Base-by-base conservation (phyloP, 2,888 invertebrate genomes). In the Amblyteles armatorius region DNA sequence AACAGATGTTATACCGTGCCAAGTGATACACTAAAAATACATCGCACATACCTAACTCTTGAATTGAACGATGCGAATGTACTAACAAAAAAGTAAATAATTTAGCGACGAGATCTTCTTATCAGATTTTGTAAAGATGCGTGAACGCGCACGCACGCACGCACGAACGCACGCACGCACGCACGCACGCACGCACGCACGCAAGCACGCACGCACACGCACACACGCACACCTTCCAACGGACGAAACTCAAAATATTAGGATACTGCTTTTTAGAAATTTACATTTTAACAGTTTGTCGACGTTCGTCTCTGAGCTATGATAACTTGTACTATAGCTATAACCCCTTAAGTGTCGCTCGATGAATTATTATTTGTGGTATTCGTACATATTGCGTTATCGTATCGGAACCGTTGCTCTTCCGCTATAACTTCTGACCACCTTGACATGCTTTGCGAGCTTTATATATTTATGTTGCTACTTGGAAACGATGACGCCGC, bases 1-100 rank as follows among this genome's bases (percentile, higher is more conserved):
- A 88, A 85, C 84, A 86, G 84, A 90, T 82, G 84, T 89, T 87
- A 87, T 89, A 87, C 86, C 87, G 91, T 91, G 91, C 91, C 92
- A 92, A 92, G 90, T 88, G 90, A 91, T 89, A 87, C 88, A 90
- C 88, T 88, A 79, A 88, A 90, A 68, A 74, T 77, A 77, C 63
- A n/a, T 69, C 55, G 71, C 74, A 74, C 80, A 72, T 73, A 65
- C 55, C 65, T 57, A 65, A 63, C 67, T 55, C 57, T 73, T 55
- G 79, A 71, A 71, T 63, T 7, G 79, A n/a, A 55, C 67, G 67
- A 76, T 72, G 7, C 71, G 52, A 60, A 67, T 68, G 65, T 71
- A 79, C 36, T 11, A 13, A 68, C 65, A 22, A 67, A n/a, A 67
- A 72, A 50, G 44, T 48, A 77, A 19, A 36, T n/a, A 76, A 11